Conservation (phyloP, 2,113 vertebrate species). For the Macroglossus sobrinus region DNA sequence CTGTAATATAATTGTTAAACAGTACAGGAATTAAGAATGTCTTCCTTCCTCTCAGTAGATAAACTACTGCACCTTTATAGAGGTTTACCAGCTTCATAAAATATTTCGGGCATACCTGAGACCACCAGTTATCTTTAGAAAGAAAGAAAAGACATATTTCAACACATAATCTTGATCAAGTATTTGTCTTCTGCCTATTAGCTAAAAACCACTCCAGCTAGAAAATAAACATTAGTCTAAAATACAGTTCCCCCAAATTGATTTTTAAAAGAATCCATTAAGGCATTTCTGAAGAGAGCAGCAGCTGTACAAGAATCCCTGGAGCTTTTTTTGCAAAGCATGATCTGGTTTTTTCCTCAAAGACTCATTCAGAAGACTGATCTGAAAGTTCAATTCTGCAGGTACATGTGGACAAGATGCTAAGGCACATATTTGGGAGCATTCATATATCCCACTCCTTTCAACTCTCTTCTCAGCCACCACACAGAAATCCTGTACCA, state of each 20-base stretch:
- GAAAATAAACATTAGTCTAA: conserved; percentile 50
- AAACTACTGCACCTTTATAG: conserved; percentile 95
- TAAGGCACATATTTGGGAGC: background rate
- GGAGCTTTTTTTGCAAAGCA: background rate
- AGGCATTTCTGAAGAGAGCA: conserved; percentile 25
- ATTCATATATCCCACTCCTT: background rate
- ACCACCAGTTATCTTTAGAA: conserved; percentile 98
- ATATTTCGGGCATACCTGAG: conserved; percentile 89
- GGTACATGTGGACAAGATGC: background rate
- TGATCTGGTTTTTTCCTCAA: background rate
- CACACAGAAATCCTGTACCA: background rate
- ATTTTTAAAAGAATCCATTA: conserved; percentile 27
- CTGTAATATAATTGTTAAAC: conserved; percentile 93
- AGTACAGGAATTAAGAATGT: conserved; percentile 91
- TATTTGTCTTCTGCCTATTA: conserved; percentile 1
- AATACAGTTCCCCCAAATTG: conserved; percentile 27
- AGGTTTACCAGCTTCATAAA: conserved; percentile 95
- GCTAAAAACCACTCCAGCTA: conserved; percentile 33
- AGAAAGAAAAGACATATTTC: conserved; percentile 42
- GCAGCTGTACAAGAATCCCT: background rate
- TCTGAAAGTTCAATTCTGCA: background rate
- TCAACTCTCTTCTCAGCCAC: background rate
- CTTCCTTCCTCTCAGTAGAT: conserved; percentile 93
- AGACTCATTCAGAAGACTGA: background rate
- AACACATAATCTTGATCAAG: background rate